These are phyloP conservation scores for Cyprinella venusta DNA, from an alignment of 2,797 vertebrate species.

Conservation along the genomic window DNA sequence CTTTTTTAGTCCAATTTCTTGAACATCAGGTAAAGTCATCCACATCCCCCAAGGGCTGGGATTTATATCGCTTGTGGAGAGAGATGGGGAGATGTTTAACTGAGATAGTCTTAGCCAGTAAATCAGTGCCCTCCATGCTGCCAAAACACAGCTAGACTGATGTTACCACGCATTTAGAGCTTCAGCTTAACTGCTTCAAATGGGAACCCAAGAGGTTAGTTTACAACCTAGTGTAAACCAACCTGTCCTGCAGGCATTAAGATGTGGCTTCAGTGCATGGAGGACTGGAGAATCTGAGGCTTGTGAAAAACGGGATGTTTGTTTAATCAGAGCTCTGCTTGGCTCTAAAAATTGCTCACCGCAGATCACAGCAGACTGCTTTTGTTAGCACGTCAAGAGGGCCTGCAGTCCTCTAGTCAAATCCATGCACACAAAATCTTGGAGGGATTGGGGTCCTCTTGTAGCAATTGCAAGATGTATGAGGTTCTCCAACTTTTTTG, in stretches of 20 bases:
- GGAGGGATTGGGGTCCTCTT: neutral
- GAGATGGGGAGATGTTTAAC: slow-evolving; percentile 27
- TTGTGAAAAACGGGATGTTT: slow-evolving; percentile 40
- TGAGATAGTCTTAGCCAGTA: slow-evolving; percentile 32
- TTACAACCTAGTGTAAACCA: slow-evolving; percentile 54
- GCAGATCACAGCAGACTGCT: slow-evolving; percentile 11
- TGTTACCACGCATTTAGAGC: slow-evolving; percentile 18
- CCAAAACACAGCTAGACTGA: slow-evolving; percentile 45
- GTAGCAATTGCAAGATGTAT: neutral
- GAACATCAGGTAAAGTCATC: slow-evolving; percentile 2
- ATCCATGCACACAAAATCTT: neutral
- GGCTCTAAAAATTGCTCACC: slow-evolving; percentile 16
- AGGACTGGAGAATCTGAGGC: neutral
- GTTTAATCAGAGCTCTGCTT: slow-evolving; percentile 43
- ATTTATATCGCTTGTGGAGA: slow-evolving; percentile 3
- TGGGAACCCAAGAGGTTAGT: slow-evolving; percentile 47
- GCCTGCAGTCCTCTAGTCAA: neutral
- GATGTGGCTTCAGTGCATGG: slow-evolving; percentile 20
- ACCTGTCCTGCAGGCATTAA: slow-evolving; percentile 23
- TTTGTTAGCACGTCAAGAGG: slow-evolving; percentile 10
- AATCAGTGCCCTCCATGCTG: slow-evolving; percentile 22
- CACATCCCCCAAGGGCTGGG: neutral
- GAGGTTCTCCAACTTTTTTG: no score
- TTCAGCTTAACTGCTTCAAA: slow-evolving; percentile 35
- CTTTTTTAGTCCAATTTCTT: neutral